A percentile compares a stretch with the other conserved stretches of the same genome.
Conservation (phyloP, 2,113 vertebrate species). For the Nipponia nippon region DNA sequence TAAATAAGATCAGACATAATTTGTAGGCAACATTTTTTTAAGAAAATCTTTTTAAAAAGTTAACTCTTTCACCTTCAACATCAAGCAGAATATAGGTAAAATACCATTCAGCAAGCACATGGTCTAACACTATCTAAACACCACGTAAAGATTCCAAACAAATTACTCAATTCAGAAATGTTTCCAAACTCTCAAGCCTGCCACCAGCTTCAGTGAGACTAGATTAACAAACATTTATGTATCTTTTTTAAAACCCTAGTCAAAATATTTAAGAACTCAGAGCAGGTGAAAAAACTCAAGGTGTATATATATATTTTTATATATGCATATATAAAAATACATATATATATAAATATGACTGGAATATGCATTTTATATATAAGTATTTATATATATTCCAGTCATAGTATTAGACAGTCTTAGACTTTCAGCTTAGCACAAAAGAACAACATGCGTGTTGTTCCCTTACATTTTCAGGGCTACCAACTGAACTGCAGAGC, state of each 20-base stretch:
- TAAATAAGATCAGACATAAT: not conserved
- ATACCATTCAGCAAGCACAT: not conserved
- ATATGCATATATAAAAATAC: not conserved
- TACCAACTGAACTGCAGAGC: not conserved
- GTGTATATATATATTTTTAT: not conserved
- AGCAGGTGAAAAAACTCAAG: not conserved
- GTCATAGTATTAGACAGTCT: not conserved
- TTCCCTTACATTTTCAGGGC: not conserved
- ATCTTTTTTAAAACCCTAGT: not conserved
- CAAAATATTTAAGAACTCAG: not conserved
- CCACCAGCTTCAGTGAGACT: not conserved
- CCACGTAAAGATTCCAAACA: not conserved
- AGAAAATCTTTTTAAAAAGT: not conserved
- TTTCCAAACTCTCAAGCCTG: not conserved
- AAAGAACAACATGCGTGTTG: not conserved
- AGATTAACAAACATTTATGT: not conserved
- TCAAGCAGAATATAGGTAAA: not conserved
- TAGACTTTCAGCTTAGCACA: not conserved
- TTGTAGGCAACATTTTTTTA: not conserved
- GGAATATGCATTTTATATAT: not conserved
- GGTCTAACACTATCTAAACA: not conserved
- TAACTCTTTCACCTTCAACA: not conserved
- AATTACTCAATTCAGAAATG: not conserved
- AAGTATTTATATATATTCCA: not conserved
- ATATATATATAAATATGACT: not conserved